Base-by-base conservation (phyloP, 2,888 invertebrate genomes). In the Chrysolina oricalcia region DNA sequence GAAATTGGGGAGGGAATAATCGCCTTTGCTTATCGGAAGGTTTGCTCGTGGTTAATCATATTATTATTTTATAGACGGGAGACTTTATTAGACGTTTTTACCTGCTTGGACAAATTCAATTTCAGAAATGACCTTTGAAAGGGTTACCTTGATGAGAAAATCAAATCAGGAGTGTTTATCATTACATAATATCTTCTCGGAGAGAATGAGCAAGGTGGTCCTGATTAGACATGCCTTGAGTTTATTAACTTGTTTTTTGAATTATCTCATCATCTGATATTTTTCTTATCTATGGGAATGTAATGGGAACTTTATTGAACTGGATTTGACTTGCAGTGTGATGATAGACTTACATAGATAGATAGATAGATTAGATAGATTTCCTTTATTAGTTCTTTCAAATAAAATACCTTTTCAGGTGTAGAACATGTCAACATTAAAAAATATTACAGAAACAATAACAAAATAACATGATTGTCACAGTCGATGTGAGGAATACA, bases 131-230 rank as follows among this genome's bases (percentile, higher is more conserved):
- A 66, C 65, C 65, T 48, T 46, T 19, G 15, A 27, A 35, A 66
- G 65, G 65, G 65, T 66, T 46, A 46, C 65, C 17, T 27, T 48
- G 65, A 66, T 66, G 46, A 46, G 65, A 66, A 66, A 43, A 66
- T 66, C 15, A 46, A 46, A 66, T 46, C 48, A 66, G 40, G 23
- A 35, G 48, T 48, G 15, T 66, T 66, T 66, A 66, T 66, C 23
- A 11, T 21, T 66, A 23, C 23, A 35, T 35, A 63, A 66, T 43
- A 66, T 48, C 65, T 66, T 66, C 40, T 53, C 21, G 19, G 53
- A 19, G 19, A 21, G 17, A 40, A 64, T 43, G 43, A 46, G 43
- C 43, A 35, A 21, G 65, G 43, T 66, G n/a, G 48, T 66, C 13
- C 43, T 17, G 63, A 63, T 35, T 11, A 63, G 41, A 40, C 63